Conservation (phyloP, 2,113 vertebrate species). For the Chaetodon trifascialis region DNA sequence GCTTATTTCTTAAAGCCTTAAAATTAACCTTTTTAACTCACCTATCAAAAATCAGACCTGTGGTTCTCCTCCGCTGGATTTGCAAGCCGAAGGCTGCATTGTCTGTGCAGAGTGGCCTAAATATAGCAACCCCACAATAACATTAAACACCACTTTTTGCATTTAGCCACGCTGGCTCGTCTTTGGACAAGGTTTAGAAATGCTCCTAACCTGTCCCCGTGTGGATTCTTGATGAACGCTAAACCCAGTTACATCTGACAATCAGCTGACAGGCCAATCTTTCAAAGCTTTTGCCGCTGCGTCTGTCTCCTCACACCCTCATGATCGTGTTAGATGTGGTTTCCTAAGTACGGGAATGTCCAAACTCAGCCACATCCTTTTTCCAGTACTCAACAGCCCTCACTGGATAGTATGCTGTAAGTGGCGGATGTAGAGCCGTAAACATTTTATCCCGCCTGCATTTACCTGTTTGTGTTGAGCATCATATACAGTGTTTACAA, state of each 20-base stretch:
- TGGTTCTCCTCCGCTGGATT: not conserved
- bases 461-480: slow-evolving; percentile 77
- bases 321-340: slow-evolving; percentile 78
- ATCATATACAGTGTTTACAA: slow-evolving; percentile 45
- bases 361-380: slow-evolving; percentile 69
- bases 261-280: slow-evolving; percentile 54
- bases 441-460: slow-evolving; percentile 75
- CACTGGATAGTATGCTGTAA: slow-evolving; percentile 63
- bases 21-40: not conserved
- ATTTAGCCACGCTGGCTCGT: slow-evolving; percentile 15
- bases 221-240: slow-evolving; percentile 62
- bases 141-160: slow-evolving; percentile 67
- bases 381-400: slow-evolving; percentile 72
- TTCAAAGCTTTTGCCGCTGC: slow-evolving; percentile 66
- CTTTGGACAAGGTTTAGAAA: slow-evolving; percentile 33
- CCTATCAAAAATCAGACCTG: not conserved
- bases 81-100: not conserved
- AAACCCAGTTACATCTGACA: slow-evolving; percentile 75
- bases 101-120: slow-evolving; percentile 23
- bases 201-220: slow-evolving; percentile 56
- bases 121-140: slow-evolving; percentile 46
- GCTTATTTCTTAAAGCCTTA: not conserved
- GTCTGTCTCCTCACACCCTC: slow-evolving; percentile 38
- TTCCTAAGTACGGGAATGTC: slow-evolving; percentile 81
- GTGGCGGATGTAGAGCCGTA: slow-evolving; percentile 79